phyloP scores from a whole-genome alignment of 2,113 vertebrate genomes.

The Oreotrochilus melanogaster region DNA sequence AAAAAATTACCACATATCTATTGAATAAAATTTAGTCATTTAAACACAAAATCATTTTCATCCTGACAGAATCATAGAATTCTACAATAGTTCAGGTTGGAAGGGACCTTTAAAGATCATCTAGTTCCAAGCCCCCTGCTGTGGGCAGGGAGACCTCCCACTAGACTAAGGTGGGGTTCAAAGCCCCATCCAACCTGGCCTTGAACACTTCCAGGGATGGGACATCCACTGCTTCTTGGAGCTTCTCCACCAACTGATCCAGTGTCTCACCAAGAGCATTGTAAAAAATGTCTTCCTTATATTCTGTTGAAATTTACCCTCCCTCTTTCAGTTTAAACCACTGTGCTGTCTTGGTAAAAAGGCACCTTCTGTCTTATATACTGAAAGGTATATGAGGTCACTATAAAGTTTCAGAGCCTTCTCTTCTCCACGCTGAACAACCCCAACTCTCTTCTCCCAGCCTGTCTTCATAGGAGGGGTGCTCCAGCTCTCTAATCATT shows the following conservation, averaged over 20 bases:
- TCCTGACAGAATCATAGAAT: not conserved
- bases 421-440: not conserved
- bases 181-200: accelerated
- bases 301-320: not conserved
- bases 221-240: not conserved
- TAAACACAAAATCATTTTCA: not conserved
- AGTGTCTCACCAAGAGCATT: not conserved
- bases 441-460: not conserved
- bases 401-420: not conserved
- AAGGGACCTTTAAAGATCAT: not conserved
- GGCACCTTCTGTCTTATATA: not conserved
- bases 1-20: not conserved
- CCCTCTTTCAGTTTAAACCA: not conserved
- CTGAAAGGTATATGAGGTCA: not conserved
- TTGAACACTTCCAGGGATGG: not conserved
- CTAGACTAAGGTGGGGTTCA: not conserved
- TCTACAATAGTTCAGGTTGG: not conserved
- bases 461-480: not conserved
- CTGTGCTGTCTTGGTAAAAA: not conserved
- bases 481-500: not conserved
- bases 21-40: not conserved
- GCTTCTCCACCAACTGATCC: not conserved
- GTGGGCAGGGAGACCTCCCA: not conserved
- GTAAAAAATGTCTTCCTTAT: not conserved
- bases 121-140: not conserved